Evolutionary conservation across 2,113 vertebrate genomes (phyloP), one percentile per base, ranked within the genome.

Genomic region (Oreotrochilus melanogaster): DNA sequence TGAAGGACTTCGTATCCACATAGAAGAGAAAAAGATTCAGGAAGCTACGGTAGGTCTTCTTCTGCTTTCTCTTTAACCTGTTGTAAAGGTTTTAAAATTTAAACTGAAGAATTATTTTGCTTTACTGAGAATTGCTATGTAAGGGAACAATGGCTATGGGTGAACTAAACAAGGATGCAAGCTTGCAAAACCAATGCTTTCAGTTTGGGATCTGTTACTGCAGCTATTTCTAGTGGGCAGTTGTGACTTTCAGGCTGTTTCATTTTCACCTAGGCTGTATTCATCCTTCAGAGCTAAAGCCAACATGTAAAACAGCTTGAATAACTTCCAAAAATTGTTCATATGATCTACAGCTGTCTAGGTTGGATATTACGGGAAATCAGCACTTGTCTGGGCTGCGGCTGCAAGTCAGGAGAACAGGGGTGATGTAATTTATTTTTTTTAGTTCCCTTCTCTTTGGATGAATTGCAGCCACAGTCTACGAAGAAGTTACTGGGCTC

Each of bases 1-100:
- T 4, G 98, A 98, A 75, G 98, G 98, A 35, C 78, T 99, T 95
- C 39, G 31, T 73, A 93, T 99, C 54, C 86, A 8, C 17, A 37
- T 99, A 30, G 91, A 75, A 56, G 79, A 91, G 97, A 98, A 97
- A 72, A 90, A 97, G 1, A 57, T 99, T 24, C 96, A 98, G 91
- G 65, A 97, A 48, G 97, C 98, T 9, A 93, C 14, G 78, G 99
- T 99, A 98, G 96, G 96, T 97, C 45, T 66, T 62, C 64, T 75
- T 72, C 11, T 6, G 13, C 18, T 25, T 67, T 13, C 37, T 53
- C 37, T 83, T 11, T 61, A 71, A 42, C 5, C 50, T 70, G 17
- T 56, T 66, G 13, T 37, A 19, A 61, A 64, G 24, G 19, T 71
- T 23, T 61, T 54, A 28, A 27, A 25, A n/a, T 64, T 27, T 30